Evolutionary conservation across 2,113 vertebrate species (phyloP), one percentile per base, ranked within the genome.

Genomic region (Paramisgurnus dabryanus): DNA sequence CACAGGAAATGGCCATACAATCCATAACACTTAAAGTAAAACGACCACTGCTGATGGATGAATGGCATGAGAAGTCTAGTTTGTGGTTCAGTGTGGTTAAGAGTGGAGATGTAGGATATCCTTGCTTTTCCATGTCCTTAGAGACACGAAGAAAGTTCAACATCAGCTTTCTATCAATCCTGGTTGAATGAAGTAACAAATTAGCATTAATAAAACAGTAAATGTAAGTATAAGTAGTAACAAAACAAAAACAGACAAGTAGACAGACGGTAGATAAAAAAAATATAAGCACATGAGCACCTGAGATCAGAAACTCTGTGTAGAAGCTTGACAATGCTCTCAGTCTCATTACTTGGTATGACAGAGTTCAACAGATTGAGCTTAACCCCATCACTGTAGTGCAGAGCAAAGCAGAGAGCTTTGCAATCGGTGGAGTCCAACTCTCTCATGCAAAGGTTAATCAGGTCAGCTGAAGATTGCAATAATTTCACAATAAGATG

Each of bases 131-230:
- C 53, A 61, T 27, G 61, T 47, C 45, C 5, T 41, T 65, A 53
- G 18, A 79, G 2, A 22, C 34, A 76, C 82, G 76, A 13, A 86
- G 79, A 41, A 86, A 70, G 5, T 49, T 67, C 71, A 86, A 64
- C 71, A 86, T 34, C 63, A 86, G 72, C 22, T 73, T 71, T 66
- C 77, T 77, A 60, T 86, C 82, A 17, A 86, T 18, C 63, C 85
- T 86, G 50, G 65, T 64, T 4, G 2, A 49, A 72, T 40, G 11
- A 57, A 65, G 57, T 11, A 61, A 7, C 50, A 55, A 27, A 40
- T 18, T 3, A 71, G 12, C 5, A 11, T 17, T 27, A 18, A 12
- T 39, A 47, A 61, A n/a, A 4, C 39, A 17, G 8, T 17, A 55
- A 47, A 7, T 55, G 27, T 13, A n/a, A 12, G 17, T 11, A 17